phyloP scores from a whole-genome alignment of 1,140 invertebrate species.

The Stratiolaelaps scimitus region DNA sequence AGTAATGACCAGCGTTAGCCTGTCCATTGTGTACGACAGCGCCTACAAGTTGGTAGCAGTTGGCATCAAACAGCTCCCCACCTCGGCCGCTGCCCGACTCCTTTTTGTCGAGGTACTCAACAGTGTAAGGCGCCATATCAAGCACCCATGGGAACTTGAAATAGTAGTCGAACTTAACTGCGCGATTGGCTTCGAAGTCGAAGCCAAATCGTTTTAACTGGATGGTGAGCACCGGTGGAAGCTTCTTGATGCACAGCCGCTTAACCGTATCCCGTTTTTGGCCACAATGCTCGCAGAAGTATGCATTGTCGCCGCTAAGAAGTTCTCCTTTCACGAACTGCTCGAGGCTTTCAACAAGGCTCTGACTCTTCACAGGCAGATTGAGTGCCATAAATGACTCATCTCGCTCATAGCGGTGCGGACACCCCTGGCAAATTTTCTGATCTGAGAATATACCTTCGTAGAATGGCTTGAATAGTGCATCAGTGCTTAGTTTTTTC shows the following conservation, averaged over 20 bases:
- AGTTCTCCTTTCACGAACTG: conserved; percentile 52
- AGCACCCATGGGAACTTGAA: conserved; percentile 51
- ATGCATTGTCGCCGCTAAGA: conserved; percentile 51
- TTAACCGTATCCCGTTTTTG: conserved; percentile 50
- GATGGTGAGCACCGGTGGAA: conserved; percentile 50
- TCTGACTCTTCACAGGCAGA: conserved; percentile 49
- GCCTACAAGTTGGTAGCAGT: conserved; percentile 47
- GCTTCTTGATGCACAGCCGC: conserved; percentile 48
- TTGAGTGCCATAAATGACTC: conserved; percentile 50
- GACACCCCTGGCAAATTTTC: conserved; percentile 52
- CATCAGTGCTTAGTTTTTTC: conserved; percentile 36
- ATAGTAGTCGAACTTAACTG: conserved; percentile 53
- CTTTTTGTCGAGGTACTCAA: conserved; percentile 46
- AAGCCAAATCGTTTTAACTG: conserved; percentile 53
- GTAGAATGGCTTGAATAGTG: conserved; percentile 42
- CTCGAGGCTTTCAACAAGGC: conserved; percentile 48
- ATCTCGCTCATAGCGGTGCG: conserved; percentile 50
- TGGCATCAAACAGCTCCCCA: conserved; percentile 31
- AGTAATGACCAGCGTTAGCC: conserved; percentile 52
- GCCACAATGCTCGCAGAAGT: conserved; percentile 50
- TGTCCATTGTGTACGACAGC: conserved; percentile 53
- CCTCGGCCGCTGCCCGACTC: conserved; percentile 40
- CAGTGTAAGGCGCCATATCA: conserved; percentile 52
- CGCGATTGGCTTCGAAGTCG: conserved; percentile 51
- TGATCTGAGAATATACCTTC: conserved; percentile 51